Base-by-base conservation (phyloP, 2,797 vertebrate species). In the Potorous gilbertii region DNA sequence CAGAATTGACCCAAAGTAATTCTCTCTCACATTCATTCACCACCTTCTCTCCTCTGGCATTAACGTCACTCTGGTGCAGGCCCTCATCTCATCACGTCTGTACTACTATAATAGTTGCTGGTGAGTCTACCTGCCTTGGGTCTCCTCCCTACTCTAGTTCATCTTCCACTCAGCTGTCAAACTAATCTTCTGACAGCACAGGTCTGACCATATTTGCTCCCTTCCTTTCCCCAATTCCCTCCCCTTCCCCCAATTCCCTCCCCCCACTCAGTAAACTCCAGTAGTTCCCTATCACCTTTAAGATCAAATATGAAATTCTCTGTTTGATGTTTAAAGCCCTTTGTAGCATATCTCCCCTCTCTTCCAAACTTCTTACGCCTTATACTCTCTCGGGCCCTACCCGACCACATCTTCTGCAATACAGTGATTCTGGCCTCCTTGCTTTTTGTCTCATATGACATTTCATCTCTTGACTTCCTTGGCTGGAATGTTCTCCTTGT, bases 231-330 rank as follows among this genome's bases (percentile, higher is more conserved):
- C n/a, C n/a, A n/a, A n/a, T n/a, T 92, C 54, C 90, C 92, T 24
- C 34, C 31, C 89, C 54, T 21, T 21, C 10, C 92, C 50, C 92
- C 89, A 52, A 52, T 52, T 52, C 8, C 0, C 52, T 18, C 87
- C 87, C 55, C 91, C 92, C 87, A 92, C 52, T 56, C 91, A 90
- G 46, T 57, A 55, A 95, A 97, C 31, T 92, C 54, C 21, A 66
- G 92, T 46, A 46, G 66, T 81, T 46, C 8, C n/a, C n/a, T 46
- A 9, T 81, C 66, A 27, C 66, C 66, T 81, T 18, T 24, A 46
- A 81, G 18, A 81, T 81, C 6, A 46, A 81, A 81, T 81, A 2
- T 81, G 46, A 81, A 46, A 40, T 46, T 27, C 40, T 46, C 40
- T 46, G 8, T 81, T 46, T n/a, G 74, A 40, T 81, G 66, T 46